Base-by-base conservation (phyloP, 2,888 invertebrate species). In the Thyatira batis region DNA sequence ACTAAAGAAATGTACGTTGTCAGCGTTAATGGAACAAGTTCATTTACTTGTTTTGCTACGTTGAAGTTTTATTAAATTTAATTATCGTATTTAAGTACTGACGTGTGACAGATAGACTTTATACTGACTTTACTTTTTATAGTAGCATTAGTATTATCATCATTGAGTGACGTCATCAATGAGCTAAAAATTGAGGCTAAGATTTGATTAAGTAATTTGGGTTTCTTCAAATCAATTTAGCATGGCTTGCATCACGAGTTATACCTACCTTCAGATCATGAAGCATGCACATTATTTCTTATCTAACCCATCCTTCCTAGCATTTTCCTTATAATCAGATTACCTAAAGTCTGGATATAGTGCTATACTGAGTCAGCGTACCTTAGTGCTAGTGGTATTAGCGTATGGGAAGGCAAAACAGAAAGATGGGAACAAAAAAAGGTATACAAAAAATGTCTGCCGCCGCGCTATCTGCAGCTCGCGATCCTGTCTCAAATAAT, bases 401-500 rank as follows among this genome's bases (percentile, higher is more conserved):
- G 84, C 79, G 81, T 76, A 81, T 80, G 85, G 77, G 83, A 82
- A 82, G 75, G 73, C 70, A 78, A 77, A 76, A 81, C 74, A 81
- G 80, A 76, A 78, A 69, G 66, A 67, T 20, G 74, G 72, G 69
- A 75, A 76, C 76, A 78, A 73, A 82, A 81, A 82, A 84, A 78
- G 69, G 61, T 61, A 69, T 74, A 77, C 80, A 85, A 87, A 89
- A 85, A 88, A 84, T 82, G 85, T 84, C 80, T 79, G 87, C 84
- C 81, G 82, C 79, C 82, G 85, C 79, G 82, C 84, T 89, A 89
- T 90, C 91, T 85, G 75, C 82, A 78, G 80, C 76, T 69, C 82
- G 87, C 87, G 87, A 88, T 89, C 90, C 88, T 76, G 84, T 83
- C 86, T 84, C 84, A 75, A 81, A 83, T 83, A 82, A 80, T 83